These are phyloP conservation scores for Mobula hypostoma DNA, from an alignment of 2,113 vertebrate genomes.

Conservation along the genomic window DNA sequence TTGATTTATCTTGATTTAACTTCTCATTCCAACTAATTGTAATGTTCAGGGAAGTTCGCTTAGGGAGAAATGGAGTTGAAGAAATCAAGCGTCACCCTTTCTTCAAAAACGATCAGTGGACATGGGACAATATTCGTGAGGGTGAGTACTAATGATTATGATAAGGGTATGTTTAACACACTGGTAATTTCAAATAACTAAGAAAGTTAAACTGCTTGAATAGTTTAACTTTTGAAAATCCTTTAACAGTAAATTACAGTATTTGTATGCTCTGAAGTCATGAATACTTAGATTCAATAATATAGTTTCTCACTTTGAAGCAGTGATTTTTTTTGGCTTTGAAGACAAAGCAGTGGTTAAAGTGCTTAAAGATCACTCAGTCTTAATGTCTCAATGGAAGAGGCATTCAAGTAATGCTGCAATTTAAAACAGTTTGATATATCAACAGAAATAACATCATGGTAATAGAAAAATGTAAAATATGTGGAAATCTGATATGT, in stretches of 20 bases:
- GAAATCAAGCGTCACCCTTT: conserved; percentile 94
- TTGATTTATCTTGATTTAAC: background rate
- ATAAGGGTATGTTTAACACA: background rate
- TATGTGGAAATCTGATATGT: background rate
- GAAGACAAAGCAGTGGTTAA: background rate
- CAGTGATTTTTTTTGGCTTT: background rate
- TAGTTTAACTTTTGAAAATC: background rate
- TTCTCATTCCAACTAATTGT: conserved; percentile 46
- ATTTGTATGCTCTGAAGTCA: background rate
- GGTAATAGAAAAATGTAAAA: background rate
- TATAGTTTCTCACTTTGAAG: background rate
- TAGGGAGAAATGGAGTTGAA: conserved; percentile 89
- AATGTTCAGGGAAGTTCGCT: conserved; percentile 81
- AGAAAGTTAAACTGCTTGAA: background rate
- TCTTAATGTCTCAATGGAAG: background rate
- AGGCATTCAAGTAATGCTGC: no score
- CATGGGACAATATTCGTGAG: conserved; percentile 90
- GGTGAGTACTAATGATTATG: conserved; percentile 66
- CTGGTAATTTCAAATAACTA: background rate
- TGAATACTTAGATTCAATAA: background rate
- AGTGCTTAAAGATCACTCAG: background rate
- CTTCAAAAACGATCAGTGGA: conserved; percentile 97
- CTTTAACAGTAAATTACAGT: background rate
- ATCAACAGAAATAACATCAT: background rate
- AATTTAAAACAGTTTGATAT: background rate